These are phyloP conservation scores for Plebejus argus DNA, from an alignment of 2,888 invertebrate species.

Conservation along the genomic window DNA sequence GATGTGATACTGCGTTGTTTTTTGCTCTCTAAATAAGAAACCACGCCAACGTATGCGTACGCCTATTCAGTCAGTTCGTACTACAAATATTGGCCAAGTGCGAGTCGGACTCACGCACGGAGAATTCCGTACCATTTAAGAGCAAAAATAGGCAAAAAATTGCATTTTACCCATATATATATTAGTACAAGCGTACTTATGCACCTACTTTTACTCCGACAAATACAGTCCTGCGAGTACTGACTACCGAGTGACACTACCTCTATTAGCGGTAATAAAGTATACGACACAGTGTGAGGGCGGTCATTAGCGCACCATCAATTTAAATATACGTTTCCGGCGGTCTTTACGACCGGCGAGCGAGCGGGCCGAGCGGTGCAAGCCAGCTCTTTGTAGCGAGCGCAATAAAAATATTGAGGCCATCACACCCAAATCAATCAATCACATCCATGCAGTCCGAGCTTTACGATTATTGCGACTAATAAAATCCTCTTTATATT, in stretches of 20 bases:
- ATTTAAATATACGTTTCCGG: slow-evolving; percentile 67
- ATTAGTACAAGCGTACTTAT: no score
- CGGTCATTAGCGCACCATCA: slow-evolving; percentile 56
- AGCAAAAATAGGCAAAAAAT: no score
- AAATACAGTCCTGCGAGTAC: not conserved
- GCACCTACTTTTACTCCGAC: not conserved
- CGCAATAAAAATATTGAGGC: slow-evolving; percentile 32
- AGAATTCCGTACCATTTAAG: no score
- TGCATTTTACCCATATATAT: no score
- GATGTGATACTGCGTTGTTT: not conserved
- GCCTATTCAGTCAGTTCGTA: no score
- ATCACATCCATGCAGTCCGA: slow-evolving; percentile 4
- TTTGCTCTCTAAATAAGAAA: no score
- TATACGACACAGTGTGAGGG: slow-evolving; percentile 6
- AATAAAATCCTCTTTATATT: slow-evolving; percentile 12
- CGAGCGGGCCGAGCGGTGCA: not conserved
- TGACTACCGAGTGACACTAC: not conserved
- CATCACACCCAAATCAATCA: slow-evolving; percentile 22
- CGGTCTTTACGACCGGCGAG: slow-evolving; percentile 49
- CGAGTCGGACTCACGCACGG: no score
- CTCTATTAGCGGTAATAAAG: not conserved
- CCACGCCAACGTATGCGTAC: no score
- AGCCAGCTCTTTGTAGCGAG: slow-evolving; percentile 24
- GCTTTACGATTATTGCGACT: slow-evolving; percentile 13
- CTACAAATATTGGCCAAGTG: no score